phyloP scores from a whole-genome alignment of 2,888 invertebrate genomes.

The Hirudinaria manillensis region DNA sequence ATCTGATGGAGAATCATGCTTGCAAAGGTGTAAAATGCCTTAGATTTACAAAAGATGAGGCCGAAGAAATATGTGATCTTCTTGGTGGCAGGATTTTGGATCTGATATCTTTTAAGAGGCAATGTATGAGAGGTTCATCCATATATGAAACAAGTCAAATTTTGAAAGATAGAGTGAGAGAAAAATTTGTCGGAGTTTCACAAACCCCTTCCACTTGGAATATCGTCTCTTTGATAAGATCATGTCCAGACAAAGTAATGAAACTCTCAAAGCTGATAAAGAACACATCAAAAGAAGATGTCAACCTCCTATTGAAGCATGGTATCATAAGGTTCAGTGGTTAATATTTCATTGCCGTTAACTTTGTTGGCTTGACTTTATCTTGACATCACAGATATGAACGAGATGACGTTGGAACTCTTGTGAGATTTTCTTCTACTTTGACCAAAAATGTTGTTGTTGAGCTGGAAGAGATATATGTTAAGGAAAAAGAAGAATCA shows the following conservation, averaged over 20 bases:
- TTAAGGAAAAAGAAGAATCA: background rate
- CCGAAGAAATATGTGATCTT: constrained; percentile 32
- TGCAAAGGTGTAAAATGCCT: no score
- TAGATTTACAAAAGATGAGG: constrained; percentile 20
- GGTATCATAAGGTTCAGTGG: constrained; percentile 32
- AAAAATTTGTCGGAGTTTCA: constrained; percentile 37
- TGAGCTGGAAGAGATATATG: constrained; percentile 20
- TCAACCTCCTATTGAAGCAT: constrained; percentile 24
- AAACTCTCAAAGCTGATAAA: constrained; percentile 34
- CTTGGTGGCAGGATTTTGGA: constrained; percentile 38
- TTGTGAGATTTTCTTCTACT: constrained; percentile 29
- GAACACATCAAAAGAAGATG: constrained; percentile 25
- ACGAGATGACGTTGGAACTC: constrained; percentile 14
- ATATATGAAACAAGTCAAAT: constrained; percentile 24
- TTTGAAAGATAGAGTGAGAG: constrained; percentile 35
- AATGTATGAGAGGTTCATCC: no score
- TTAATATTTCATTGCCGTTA: background rate
- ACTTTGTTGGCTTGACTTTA: no score
- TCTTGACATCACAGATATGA: constrained; percentile 15
- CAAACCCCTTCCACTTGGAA: constrained; percentile 30
- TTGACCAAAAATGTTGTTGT: constrained; percentile 33
- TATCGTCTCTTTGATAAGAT: constrained; percentile 32
- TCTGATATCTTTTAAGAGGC: constrained; percentile 34
- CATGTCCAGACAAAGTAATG: constrained; percentile 24
- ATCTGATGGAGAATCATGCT: constrained; percentile 21